A percentile compares a stretch with the other conserved stretches of the same genome.
These are phyloP conservation scores for Liolophura sinensis DNA, from an alignment of 1,140 invertebrate species.

Conservation along the genomic window DNA sequence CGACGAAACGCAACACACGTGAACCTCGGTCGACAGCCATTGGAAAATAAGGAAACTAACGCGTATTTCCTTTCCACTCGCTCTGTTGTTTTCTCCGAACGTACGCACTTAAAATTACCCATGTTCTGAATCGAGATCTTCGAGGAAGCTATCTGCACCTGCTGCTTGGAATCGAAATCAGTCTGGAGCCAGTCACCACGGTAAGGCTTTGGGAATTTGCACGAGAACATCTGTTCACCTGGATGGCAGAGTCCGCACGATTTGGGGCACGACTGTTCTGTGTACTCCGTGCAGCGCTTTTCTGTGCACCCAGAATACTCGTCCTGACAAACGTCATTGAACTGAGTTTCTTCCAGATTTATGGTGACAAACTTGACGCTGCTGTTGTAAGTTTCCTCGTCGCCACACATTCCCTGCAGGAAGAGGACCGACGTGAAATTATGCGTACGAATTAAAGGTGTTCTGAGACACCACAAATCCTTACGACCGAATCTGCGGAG, in stretches of 20 bases:
- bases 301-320: slow-evolving; percentile 32
- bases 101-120: slow-evolving; percentile 33
- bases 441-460: slow-evolving; percentile 11
- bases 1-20: slow-evolving; percentile 28
- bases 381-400: too few species aligned
- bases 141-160: slow-evolving; percentile 22
- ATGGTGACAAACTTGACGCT: slow-evolving; percentile 18
- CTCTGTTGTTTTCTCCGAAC: slow-evolving; percentile 20
- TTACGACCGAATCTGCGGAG: slow-evolving; percentile 18
- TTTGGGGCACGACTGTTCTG: slow-evolving; percentile 29
- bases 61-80: slow-evolving; percentile 22
- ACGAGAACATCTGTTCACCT: slow-evolving; percentile 10
- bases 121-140: slow-evolving; percentile 20
- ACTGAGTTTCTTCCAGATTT: slow-evolving; percentile 18
- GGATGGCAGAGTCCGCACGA: slow-evolving; percentile 30
- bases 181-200: slow-evolving; percentile 25
- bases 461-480: slow-evolving; percentile 35
- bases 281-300: slow-evolving; percentile 23
- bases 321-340: slow-evolving; percentile 30
- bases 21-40: slow-evolving; percentile 40
- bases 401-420: too few species aligned
- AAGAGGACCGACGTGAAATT: too few species aligned
- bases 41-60: slow-evolving; percentile 28
- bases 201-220: slow-evolving; percentile 24
- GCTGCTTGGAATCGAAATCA: slow-evolving; percentile 10